Percentiles rank a stretch among this genome's conserved stretches.
phyloP scores from a whole-genome alignment of 2,888 invertebrate species.

The Hyposoter didymator region DNA sequence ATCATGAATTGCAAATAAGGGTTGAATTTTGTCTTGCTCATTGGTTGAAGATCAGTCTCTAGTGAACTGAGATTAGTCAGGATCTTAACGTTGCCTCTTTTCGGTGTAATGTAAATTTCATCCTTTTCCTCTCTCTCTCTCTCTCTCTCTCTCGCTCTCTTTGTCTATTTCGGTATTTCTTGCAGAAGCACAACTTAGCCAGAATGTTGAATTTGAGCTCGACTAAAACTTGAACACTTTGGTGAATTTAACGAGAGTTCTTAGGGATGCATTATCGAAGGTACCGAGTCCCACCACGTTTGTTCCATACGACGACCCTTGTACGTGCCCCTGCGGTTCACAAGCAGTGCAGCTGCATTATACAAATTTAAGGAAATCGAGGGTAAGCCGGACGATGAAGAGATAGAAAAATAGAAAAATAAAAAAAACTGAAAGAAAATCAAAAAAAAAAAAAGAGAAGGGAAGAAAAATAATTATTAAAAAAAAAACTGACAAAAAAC shows the following conservation, averaged over 20 bases:
- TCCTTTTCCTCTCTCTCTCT: not conserved
- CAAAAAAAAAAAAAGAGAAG: not conserved
- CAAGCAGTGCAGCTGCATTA: slow-evolving; percentile 10
- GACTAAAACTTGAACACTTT: slow-evolving; percentile 68
- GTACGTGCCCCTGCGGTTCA: slow-evolving; percentile 60
- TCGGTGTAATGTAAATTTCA: not conserved
- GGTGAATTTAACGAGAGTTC: slow-evolving; percentile 68
- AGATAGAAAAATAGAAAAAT: not conserved
- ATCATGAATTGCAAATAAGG: not conserved
- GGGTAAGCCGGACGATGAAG: not conserved
- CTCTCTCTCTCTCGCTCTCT: not conserved
- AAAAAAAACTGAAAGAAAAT: not conserved
- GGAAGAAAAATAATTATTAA: not conserved
- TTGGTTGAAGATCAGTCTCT: not conserved
- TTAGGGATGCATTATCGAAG: slow-evolving; percentile 67
- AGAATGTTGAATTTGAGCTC: slow-evolving; percentile 62
- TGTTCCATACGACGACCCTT: slow-evolving; percentile 64
- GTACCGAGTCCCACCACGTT: slow-evolving; percentile 67
- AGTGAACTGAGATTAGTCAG: slow-evolving; percentile 17
- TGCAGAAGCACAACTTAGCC: not conserved
- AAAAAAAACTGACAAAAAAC: not conserved
- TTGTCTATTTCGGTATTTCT: not conserved
- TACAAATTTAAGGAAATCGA: not conserved
- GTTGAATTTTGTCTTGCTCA: not conserved
- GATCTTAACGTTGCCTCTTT: slow-evolving; percentile 7